Evolutionary conservation across 2,113 vertebrate genomes (phyloP), one percentile per base, ranked within the genome.

Genomic region (Gymnorhina tibicen): DNA sequence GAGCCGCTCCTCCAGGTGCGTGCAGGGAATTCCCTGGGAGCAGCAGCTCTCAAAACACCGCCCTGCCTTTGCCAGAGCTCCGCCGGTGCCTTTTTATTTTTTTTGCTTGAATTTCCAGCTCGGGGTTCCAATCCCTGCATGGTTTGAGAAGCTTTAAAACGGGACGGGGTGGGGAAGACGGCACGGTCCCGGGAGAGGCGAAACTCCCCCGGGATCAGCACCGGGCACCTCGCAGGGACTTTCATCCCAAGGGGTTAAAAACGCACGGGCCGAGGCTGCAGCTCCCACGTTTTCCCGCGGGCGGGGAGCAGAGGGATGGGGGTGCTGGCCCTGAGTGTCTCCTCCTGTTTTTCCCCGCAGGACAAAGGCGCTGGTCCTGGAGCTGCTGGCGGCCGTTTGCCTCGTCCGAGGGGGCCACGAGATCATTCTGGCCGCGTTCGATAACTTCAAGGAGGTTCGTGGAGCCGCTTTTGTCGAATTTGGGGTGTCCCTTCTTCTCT

Each of bases 401-500:
- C 98, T 99, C 23, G 99, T 99, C 87, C 98, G 99, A 97, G 99
- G 99, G 80, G 99, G 99, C 52, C 99, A 99, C 35, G 99, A 99
- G 92, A 99, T 99, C 97, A 99, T 99, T 94, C 96, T 99, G 42
- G 98, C 99, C 3, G 99, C 99, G 0, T 99, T 99, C 3, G 99
- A 99, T 95, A 98, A 99, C 98, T 99, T 99, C 90, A 99, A 99
- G 97, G 99, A 99, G 97, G 99, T 99, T 98, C 11, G 97, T 93
- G 30, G 15, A 6, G 74, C 55, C 59, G 26, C 66, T 68, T 68
- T 32, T 3, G 6, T 11, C 24, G 33, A 21, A 11, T 33, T 8
- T 6, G 33, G 33, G 12, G 11, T 27, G 14, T 26, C 5, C 1
- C 12, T 47, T 10, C 27, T 35, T 67, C 74, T 68, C 41, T n/a